Conservation (phyloP, 2,888 invertebrate species). For the Atrina japonica region DNA sequence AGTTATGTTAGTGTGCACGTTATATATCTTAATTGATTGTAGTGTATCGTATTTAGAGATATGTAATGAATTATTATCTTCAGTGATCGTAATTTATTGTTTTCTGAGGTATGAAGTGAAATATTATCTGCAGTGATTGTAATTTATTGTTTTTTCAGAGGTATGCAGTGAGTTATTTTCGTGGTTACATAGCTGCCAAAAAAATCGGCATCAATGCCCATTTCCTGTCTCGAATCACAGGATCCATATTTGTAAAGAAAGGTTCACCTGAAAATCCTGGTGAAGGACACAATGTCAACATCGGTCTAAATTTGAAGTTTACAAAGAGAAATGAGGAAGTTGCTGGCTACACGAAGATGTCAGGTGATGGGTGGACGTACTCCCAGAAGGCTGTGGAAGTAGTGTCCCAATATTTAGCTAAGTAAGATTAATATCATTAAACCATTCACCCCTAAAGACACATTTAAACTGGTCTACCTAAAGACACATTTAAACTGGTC, state of each 20-base stretch:
- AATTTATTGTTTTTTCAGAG: conserved; percentile 36
- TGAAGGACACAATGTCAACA: conserved; percentile 83
- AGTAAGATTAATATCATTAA: no score
- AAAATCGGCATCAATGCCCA: conserved; percentile 84
- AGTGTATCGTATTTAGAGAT: no score
- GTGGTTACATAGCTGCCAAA: conserved; percentile 78
- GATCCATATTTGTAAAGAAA: conserved; percentile 87
- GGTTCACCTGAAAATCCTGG: conserved; percentile 57
- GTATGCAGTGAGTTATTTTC: conserved; percentile 66
- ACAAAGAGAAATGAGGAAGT: conserved; percentile 87
- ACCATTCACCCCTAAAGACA: no score
- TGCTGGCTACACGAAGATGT: conserved; percentile 90
- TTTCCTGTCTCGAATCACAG: conserved; percentile 92
- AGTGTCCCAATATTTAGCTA: conserved; percentile 86
- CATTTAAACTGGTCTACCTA: no score
- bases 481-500: no score
- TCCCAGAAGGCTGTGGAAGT: conserved; percentile 88
- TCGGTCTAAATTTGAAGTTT: conserved; percentile 95
- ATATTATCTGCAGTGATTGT: no score
- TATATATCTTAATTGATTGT: no score
- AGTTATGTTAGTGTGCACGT: no score
- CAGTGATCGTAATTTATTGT: no score
- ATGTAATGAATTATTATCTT: not conserved
- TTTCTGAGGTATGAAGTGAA: not conserved
- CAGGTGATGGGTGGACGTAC: conserved; percentile 87